These are phyloP conservation scores for Heliothis subflexa DNA, from an alignment of 1,140 invertebrate genomes.

Conservation along the genomic window DNA sequence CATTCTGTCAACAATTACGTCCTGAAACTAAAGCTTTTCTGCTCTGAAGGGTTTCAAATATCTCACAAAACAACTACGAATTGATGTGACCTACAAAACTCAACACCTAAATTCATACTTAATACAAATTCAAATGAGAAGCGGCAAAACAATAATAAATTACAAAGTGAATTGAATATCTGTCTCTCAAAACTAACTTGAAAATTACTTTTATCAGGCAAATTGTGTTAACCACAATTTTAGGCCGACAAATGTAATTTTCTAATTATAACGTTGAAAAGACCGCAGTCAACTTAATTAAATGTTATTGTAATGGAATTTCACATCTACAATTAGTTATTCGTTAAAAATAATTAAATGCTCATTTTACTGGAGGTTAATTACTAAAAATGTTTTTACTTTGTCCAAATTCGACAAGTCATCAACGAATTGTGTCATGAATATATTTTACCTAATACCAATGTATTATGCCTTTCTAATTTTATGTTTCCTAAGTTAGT, in stretches of 20 bases:
- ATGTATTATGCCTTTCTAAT: not conserved
- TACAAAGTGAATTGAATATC: slow-evolving; percentile 3
- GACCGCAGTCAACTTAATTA: not conserved
- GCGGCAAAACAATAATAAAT: slow-evolving; percentile 16
- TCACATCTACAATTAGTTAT: not conserved
- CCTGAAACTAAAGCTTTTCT: no score
- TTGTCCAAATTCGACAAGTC: no score
- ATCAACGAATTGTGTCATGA: not conserved
- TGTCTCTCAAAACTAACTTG: slow-evolving; percentile 1
- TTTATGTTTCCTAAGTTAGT: not conserved
- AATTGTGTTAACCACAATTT: slow-evolving; percentile 24
- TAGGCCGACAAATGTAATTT: slow-evolving; percentile 5
- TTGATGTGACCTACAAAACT: no score
- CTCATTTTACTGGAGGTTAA: no score
- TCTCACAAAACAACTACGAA: no score
- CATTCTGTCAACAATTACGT: no score
- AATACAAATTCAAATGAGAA: not conserved
- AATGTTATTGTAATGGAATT: slow-evolving; percentile 8
- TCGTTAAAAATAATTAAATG: not conserved
- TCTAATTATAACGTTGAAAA: slow-evolving; percentile 5
- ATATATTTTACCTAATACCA: no score
- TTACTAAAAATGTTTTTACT: no score
- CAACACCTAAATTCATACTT: no score
- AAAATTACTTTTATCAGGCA: slow-evolving; percentile 11
- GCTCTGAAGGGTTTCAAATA: no score